phyloP scores from a whole-genome alignment of 2,113 vertebrate genomes.

The Nyctereutes procyonoides region DNA sequence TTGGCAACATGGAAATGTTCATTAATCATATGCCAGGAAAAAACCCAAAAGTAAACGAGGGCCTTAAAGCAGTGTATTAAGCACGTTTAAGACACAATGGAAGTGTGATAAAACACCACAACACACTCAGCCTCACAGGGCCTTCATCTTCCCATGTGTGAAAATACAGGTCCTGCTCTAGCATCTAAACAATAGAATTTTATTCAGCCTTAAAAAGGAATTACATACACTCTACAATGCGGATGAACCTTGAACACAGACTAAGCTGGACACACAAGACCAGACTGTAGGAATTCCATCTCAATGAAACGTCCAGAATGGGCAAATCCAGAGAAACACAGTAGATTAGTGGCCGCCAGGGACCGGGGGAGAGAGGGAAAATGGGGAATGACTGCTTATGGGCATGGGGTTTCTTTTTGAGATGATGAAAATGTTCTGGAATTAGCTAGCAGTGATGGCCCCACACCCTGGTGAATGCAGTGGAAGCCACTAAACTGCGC shows the following conservation, averaged over 20 bases:
- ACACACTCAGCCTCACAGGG: not conserved
- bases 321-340: not conserved
- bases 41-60: not conserved
- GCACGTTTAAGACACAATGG: not conserved
- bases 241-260: not conserved
- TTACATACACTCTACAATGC: not conserved
- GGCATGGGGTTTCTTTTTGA: not conserved
- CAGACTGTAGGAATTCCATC: not conserved
- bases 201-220: not conserved
- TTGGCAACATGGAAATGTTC: not conserved
- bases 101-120: not conserved
- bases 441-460: not conserved
- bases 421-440: not conserved
- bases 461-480: not conserved
- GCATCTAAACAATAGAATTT: not conserved
- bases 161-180: not conserved
- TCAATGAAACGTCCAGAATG: not conserved
- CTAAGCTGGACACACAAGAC: not conserved
- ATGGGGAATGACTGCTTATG: not conserved
- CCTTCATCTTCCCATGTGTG: not conserved
- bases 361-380: rapidly evolving
- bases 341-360: not conserved
- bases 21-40: not conserved
- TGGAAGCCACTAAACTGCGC: not conserved
- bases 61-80: not conserved